phyloP scores from a whole-genome alignment of 2,797 vertebrate species.

The Megaceryle alcyon region DNA sequence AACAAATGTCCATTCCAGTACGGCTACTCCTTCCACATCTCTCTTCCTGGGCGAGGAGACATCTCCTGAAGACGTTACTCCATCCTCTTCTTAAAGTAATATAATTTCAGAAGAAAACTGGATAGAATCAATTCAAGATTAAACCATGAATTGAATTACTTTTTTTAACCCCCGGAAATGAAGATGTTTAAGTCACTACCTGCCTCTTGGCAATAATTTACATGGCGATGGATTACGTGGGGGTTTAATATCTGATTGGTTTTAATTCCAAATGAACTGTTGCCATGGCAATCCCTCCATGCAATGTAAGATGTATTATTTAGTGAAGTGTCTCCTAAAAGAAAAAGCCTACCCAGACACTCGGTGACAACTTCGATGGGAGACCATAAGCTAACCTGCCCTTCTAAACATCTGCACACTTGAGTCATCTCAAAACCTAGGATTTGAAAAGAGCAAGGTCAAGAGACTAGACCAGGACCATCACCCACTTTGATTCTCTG shows the following conservation, averaged over 20 bases:
- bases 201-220: neutral
- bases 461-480: neutral
- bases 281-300: constrained; percentile 41
- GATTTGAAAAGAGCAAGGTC: neutral
- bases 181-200: neutral
- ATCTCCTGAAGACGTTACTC: neutral
- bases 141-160: neutral
- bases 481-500: neutral
- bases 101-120: neutral
- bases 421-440: neutral
- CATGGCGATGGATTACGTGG: neutral
- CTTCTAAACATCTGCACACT: neutral
- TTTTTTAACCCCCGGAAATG: neutral
- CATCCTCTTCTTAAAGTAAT: neutral
- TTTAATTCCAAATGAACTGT: neutral
- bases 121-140: neutral
- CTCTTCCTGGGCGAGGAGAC: neutral
- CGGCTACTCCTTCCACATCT: neutral
- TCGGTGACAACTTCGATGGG: neutral
- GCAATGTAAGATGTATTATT: neutral
- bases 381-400: neutral
- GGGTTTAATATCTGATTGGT: constrained; percentile 17
- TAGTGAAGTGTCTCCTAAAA: neutral
- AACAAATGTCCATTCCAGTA: neutral
- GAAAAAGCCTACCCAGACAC: neutral